phyloP scores from a whole-genome alignment of 53 echinoderm and acorn worm genomes.

The Henricia sp. region DNA sequence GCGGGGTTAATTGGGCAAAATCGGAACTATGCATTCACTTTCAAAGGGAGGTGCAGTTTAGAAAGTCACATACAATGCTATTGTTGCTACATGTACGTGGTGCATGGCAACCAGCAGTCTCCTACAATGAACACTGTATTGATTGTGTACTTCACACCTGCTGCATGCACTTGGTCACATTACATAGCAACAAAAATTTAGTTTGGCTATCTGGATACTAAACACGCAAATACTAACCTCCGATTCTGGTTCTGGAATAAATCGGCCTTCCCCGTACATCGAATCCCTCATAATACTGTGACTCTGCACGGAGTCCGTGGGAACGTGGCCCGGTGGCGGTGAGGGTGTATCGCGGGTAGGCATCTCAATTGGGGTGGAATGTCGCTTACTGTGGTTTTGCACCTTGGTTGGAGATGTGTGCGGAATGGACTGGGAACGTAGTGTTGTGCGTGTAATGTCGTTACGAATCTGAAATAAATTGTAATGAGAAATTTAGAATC shows the following conservation, averaged over 20 bases:
- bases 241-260: slow-evolving; percentile 76
- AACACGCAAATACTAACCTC: slow-evolving; percentile 62
- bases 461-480: slow-evolving; percentile 63
- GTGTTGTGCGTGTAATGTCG: slow-evolving; percentile 16
- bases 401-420: slow-evolving; percentile 35
- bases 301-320: slow-evolving; percentile 48
- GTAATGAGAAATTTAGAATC: too few species aligned
- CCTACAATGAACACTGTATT: too few species aligned
- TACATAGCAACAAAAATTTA: too few species aligned
- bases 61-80: too few species aligned
- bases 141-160: too few species aligned
- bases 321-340: slow-evolving; percentile 78
- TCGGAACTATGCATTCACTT: too few species aligned
- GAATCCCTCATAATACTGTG: slow-evolving; percentile 25
- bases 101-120: too few species aligned
- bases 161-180: too few species aligned
- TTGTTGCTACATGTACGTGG: too few species aligned
- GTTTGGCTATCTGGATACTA: too few species aligned
- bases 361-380: slow-evolving; percentile 76
- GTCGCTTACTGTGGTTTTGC: slow-evolving; percentile 59
- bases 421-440: slow-evolving; percentile 68
- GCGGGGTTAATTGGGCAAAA: too few species aligned
- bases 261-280: slow-evolving; percentile 68
- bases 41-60: too few species aligned
- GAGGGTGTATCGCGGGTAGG: slow-evolving; percentile 74